Base-by-base conservation (phyloP, 2,797 vertebrate species). In the Eleutherodactylus coqui region DNA sequence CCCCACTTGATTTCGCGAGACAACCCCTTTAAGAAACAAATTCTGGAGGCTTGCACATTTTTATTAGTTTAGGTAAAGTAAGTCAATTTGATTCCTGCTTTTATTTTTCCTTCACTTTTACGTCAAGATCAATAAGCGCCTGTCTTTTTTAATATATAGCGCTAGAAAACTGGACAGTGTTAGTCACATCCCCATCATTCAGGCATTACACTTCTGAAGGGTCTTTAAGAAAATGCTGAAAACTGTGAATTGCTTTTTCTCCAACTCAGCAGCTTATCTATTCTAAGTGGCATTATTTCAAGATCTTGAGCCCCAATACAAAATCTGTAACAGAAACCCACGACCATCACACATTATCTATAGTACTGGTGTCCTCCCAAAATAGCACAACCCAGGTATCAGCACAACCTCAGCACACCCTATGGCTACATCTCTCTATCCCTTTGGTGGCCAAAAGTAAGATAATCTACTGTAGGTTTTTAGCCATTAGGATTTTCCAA, bases 41-140 rank as follows among this genome's bases (percentile, higher is more conserved):
- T 60, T 55, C 38, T 60, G 13, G 4, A 64, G 27, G 45, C 76
- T 75, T 84, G 82, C 34, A 75, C 69, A 49, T 64, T 73, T 87
- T 79, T 84, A 84, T 79, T 27, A 72, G 14, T 41, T 10, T 43
- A 72, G 69, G 21, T 32, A 79, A 73, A 73, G 67, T n/a, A 5
- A 34, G 47, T 62, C 45, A 79, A 73, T 79, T 29, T 73, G n/a
- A 85, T 72, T 72, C 53, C 49, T 82, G 45, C 17, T 29, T 60
- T 79, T 79, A 49, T 49, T 51, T 49, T 78, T 55, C 29, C 34
- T 43, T 47, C 5, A 34, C 17, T n/a, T 45, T 75, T 60, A 73
- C 49, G 43, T 79, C 67, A 64, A 83, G 83, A 87, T 87, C 81
- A 73, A 83, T 83, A 78, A 32, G 29, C 36, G 58, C 79, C 58